Percentiles rank a stretch among this genome's conserved stretches.
These are phyloP conservation scores for Phrixothrix hirtus DNA, from an alignment of 2,888 invertebrate genomes.

Conservation along the genomic window DNA sequence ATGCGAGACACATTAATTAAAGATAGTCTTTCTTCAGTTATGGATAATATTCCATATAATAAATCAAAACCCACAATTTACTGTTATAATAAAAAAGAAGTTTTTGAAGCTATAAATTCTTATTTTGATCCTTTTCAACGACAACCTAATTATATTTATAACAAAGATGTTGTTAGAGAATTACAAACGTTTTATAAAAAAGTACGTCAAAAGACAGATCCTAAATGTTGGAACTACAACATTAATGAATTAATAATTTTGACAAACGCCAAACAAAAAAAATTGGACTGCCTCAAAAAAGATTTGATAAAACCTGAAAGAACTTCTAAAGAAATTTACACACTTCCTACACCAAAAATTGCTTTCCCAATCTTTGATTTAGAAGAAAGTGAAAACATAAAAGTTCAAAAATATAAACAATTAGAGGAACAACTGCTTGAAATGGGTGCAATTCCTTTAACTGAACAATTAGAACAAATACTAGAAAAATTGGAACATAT, in stretches of 20 bases:
- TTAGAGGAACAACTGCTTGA: no score
- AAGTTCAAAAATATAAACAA: neutral
- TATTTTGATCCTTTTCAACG: slow-evolving; percentile 22
- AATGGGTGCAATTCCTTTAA: slow-evolving; percentile 2
- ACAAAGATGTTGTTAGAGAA: slow-evolving; percentile 31
- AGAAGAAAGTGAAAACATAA: neutral
- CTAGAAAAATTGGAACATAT: slow-evolving; percentile 33
- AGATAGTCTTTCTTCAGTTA: slow-evolving; percentile 16
- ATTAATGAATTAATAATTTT: slow-evolving; percentile 19
- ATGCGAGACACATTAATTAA: slow-evolving; percentile 31
- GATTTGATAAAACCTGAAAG: neutral
- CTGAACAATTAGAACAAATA: slow-evolving; percentile 28
- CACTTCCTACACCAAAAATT: neutral
- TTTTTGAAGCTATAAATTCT: slow-evolving; percentile 36
- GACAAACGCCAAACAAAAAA: slow-evolving; percentile 11
- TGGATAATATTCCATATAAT: slow-evolving; percentile 8
- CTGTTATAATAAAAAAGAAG: slow-evolving; percentile 30
- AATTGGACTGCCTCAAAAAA: slow-evolving; percentile 1
- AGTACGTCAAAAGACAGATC: slow-evolving; percentile 21
- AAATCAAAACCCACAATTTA: slow-evolving; percentile 19
- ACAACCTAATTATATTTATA: slow-evolving; percentile 33
- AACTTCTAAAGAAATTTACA: neutral
- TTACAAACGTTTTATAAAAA: slow-evolving; percentile 34
- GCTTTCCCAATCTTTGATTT: neutral
- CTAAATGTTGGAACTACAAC: slow-evolving; percentile 24